Base-by-base conservation (phyloP, 1,140 invertebrate species). In the Euwallacea similis region DNA sequence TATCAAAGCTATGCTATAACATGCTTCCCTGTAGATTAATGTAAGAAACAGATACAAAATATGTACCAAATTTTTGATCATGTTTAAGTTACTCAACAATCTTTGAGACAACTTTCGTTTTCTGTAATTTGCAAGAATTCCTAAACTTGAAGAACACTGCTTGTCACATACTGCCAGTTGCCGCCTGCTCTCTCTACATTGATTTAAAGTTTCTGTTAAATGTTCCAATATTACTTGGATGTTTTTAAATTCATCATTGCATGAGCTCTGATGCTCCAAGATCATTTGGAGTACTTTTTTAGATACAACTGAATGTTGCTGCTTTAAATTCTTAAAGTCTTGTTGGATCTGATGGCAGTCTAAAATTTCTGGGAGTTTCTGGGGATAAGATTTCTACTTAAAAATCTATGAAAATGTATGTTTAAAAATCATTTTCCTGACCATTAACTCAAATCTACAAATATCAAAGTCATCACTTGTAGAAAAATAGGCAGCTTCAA, bases 201-300 rank as follows among this genome's bases (percentile, higher is more conserved):
- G 88, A 72, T 87, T 83, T 9, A 95, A 78, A 0, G 91, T 89
- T 53, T 88, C 86, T 69, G 88, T 84, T 15, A 98, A 81, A 75
- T 91, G 85, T 76, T 90, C 85, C 79, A 95, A 85, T 67, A 96
- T 88, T 71, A 90, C 87, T 70, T 91, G 86, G 15, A 98, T 92
- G 71, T 91, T 88, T 60, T 90, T 84, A 74, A 98, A 92, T 81
- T 98, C 94, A 10, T 87, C 85, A 70, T 92, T 91, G 81, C 94
- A 97, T 2, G 89, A 86, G 73, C 88, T 89, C 63, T 96, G 90
- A 73, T 98, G 94, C 80, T 97, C 91, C 8, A 96, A 84, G 75
- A 98, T 97, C 13, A 97, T 84, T 74, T 96, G 92, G 0, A 96
- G 87, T 0, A 97, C 92, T 83, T 95, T 93, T 74, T 93, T 95